Conservation (phyloP, 2,888 invertebrate genomes). For the Protodeltote pygarga region DNA sequence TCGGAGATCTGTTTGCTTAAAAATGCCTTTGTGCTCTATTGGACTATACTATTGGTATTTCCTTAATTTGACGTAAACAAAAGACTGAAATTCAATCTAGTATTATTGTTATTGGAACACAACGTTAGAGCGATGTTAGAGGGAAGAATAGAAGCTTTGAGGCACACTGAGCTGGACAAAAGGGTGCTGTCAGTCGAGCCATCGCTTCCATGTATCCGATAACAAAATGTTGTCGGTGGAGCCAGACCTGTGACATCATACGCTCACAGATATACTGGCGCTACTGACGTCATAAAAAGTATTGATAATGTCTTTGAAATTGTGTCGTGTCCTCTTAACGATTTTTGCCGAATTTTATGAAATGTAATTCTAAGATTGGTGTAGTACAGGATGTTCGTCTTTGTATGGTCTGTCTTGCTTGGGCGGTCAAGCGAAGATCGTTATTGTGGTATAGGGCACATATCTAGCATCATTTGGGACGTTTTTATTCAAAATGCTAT, state of each 20-base stretch:
- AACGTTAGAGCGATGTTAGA: constrained; percentile 43
- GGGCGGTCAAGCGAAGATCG: constrained; percentile 60
- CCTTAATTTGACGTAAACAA: constrained; percentile 20
- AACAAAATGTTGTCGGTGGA: constrained; percentile 55
- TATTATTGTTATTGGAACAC: constrained; percentile 41
- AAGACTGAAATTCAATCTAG: constrained; percentile 37
- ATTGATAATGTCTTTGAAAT: constrained; percentile 29
- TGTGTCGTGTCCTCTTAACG: constrained; percentile 14
- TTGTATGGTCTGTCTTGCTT: constrained; percentile 60
- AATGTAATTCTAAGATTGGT: constrained; percentile 50
- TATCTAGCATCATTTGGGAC: constrained; percentile 33
- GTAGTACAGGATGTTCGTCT: constrained; percentile 40
- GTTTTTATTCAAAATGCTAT: constrained; percentile 12
- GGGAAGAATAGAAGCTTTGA: constrained; percentile 58
- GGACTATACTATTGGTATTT: constrained; percentile 10
- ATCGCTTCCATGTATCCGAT: constrained; percentile 58
- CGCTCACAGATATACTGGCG: constrained; percentile 48
- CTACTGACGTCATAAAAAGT: constrained; percentile 44
- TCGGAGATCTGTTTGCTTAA: constrained; percentile 6
- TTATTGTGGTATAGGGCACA: constrained; percentile 33
- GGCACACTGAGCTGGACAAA: constrained; percentile 51
- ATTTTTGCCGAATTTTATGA: constrained; percentile 46
- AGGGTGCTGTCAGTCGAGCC: constrained; percentile 51
- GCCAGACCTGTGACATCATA: constrained; percentile 54
- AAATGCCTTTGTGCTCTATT: constrained; percentile 25